Evolutionary conservation across 1,140 invertebrate genomes (phyloP), one percentile per base, ranked within the genome.

Genomic region (Wasmannia auropunctata): DNA sequence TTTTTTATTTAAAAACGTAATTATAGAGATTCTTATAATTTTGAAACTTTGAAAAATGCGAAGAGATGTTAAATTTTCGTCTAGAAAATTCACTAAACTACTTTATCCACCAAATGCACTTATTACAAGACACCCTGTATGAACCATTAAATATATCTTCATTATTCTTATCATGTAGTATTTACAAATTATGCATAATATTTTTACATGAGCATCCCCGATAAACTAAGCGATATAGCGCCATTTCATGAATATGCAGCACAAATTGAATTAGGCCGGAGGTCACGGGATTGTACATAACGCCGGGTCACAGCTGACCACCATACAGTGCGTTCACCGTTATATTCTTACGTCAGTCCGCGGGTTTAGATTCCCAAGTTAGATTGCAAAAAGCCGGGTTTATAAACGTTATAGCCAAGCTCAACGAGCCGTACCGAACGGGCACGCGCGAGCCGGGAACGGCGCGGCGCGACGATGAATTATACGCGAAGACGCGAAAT

Each of bases 401-500:
- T 40, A 34, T 19, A 76, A 16, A 54, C 49, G 28, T 37, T 34
- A 31, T 31, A n/a, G 51, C 22, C 34, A 8, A 22, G 34, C 34
- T 79, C 28, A 79, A 65, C 56, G 75, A 77, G 58, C 34, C 28
- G 40, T 46, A 43, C 25, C 56, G 37, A 76, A 16, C 22, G 46
- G n/a, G n/a, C 40, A 14, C 19, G 46, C 19, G 31, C n/a, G n/a
- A n/a, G 49, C 19, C 10, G 16, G 7, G 25, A 37, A n/a, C n/a
- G 56, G 37, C 77, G 54, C 63, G 6, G 28, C 19, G 22, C 37
- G 60, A 19, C 31, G 56, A 56, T 51, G 72, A 72, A 62, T 77
- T 89, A n/a, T n/a, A 88, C 37, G 51, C 40, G 43, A 22, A 40
- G 56, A 76, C 11, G 60, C n/a, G 25, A 54, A 43, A 60, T 43